Conservation (phyloP, 2,113 vertebrate genomes). For the Callipepla californica region DNA sequence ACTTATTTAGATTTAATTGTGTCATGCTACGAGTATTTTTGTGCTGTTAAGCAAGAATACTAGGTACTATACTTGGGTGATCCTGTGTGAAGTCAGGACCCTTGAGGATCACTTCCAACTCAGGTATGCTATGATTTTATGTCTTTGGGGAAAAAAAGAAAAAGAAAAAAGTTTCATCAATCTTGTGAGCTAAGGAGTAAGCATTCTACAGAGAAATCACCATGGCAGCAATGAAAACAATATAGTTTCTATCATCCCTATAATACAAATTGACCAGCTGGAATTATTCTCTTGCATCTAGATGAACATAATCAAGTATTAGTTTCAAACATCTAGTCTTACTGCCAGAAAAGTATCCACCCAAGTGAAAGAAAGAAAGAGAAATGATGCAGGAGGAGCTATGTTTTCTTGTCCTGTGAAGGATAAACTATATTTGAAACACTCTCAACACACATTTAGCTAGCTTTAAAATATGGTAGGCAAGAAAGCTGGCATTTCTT, state of each 20-base stretch:
- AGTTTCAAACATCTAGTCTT: neutral
- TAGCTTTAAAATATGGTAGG: neutral
- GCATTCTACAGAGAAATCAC: neutral
- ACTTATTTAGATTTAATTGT: neutral
- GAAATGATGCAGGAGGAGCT: neutral
- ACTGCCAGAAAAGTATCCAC: neutral
- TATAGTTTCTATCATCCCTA: neutral
- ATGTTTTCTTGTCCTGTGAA: neutral
- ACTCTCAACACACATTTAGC: neutral
- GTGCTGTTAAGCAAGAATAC: neutral
- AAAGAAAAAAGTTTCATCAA: neutral
- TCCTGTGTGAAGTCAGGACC: no score
- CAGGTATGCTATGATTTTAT: no score
- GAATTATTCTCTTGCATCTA: neutral
- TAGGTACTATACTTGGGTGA: neutral
- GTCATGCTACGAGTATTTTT: neutral
- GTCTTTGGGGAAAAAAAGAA: neutral
- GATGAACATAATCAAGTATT: rapidly evolving
- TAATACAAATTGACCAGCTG: neutral
- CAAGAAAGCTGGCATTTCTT: neutral
- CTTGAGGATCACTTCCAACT: no score
- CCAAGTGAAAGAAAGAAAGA: neutral
- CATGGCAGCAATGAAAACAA: neutral
- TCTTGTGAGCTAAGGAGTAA: neutral
- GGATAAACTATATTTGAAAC: neutral